Base-by-base conservation (phyloP, 2,797 vertebrate species). In the Gephyroberyx darwinii region DNA sequence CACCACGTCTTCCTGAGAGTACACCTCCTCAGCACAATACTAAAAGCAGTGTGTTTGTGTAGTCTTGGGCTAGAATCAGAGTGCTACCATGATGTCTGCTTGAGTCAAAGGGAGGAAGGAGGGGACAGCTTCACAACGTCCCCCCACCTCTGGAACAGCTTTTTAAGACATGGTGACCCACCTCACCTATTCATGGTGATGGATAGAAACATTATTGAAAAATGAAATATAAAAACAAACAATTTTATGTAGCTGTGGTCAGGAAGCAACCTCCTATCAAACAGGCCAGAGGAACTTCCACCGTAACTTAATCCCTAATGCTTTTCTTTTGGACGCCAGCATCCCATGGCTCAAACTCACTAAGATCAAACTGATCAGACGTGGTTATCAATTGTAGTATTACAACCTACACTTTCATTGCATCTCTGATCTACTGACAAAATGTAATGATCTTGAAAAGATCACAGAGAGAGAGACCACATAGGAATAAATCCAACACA, bases 81-180 rank as follows among this genome's bases (percentile, higher is more conserved):
- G 10, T 37, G 30, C 37, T 17, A 16, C 30, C 50, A 33, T 62
- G 31, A 54, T 30, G 52, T 50, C 9, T 57, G 31, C 33, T 33
- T 55, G 26, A 3, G 26, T 26, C 26, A 3, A 4, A 5, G 19
- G 4, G 17, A 35, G 56, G 20, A 61, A 53, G 26, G 60, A 50
- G 45, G 37, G 17, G 20, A 39, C 19, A 20, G 53, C 17, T 41
- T 65, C 51, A 55, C 56, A 43, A 22, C 45, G 30, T 14, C 57
- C 68, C 60, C 71, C 75, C 71, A 69, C 54, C 45, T 75, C 61
- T 5, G 37, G 51, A 57, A n/a, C 52, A 26, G 26, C 26, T 26
- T 26, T 26, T 26, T 26, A 26, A 26, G 1, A 26, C 26, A 26
- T 26, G 26, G 26, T 26, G 26, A 26, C 26, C 26, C 26, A 26